Conservation (phyloP, 2,113 vertebrate genomes). For the Pogona vitticeps region DNA sequence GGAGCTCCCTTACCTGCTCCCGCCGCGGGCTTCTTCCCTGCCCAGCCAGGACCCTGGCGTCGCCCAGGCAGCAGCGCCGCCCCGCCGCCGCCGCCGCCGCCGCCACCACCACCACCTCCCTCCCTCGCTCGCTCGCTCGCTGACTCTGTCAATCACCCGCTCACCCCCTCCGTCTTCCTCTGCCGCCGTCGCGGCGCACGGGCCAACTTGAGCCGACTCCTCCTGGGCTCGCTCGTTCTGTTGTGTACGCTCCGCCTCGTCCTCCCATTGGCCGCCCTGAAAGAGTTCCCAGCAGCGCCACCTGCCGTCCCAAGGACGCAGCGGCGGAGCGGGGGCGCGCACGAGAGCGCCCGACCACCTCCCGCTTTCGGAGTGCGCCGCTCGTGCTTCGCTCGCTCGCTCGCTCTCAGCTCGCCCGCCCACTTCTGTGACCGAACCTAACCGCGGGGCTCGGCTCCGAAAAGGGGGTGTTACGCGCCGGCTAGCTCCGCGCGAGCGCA, state of each 20-base stretch:
- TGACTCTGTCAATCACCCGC: not conserved
- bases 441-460: too few species aligned
- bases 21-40: not conserved
- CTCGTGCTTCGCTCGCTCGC: not conserved
- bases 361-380: too few species aligned
- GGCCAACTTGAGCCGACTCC: not conserved
- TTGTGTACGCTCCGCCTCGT: slow-evolving; percentile 30
- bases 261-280: not conserved
- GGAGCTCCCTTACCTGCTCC: slow-evolving; percentile 41
- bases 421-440: not conserved
- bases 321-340: not conserved
- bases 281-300: not conserved
- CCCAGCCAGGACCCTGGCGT: not conserved
- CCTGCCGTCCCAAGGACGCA: accelerated
- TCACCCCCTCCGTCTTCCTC: not conserved
- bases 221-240: not conserved
- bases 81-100: not conserved
- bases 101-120: not conserved
- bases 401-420: not conserved
- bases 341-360: not conserved
- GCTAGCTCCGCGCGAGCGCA: slow-evolving; percentile 2
- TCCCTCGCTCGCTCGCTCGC: too few species aligned
- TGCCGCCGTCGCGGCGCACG: not conserved
- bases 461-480: not conserved
- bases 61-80: too few species aligned